A percentile compares a stretch with the other conserved stretches of the same genome.
Evolutionary conservation across 92 coral and sea anemone genomes (phyloP).

Genomic region (Palythoa caribaeorum): DNA sequence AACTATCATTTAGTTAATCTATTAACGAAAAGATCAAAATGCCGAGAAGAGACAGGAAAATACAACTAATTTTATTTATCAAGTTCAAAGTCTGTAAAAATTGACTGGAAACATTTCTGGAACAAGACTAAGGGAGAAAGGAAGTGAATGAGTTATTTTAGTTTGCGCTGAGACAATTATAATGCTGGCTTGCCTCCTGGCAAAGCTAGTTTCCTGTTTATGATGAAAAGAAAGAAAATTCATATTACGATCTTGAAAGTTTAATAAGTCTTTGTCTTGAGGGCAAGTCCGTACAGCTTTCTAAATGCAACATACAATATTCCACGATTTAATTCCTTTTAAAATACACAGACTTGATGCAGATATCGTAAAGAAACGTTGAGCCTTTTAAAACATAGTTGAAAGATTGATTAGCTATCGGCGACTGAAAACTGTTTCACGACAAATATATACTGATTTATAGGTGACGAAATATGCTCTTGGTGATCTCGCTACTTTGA

Average conservation of each 20-base stretch:
- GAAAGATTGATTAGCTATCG: background rate
- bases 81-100: background rate
- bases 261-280: background rate
- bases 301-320: no score
- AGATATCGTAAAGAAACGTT: background rate
- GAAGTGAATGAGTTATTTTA: background rate
- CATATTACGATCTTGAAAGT: background rate
- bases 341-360: background rate
- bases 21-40: background rate
- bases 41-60: background rate
- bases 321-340: no score
- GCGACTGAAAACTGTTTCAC: background rate
- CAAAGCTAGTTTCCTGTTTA: background rate
- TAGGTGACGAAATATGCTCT: background rate
- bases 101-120: background rate
- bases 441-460: background rate
- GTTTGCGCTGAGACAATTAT: background rate
- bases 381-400: no score
- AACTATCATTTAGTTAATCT: background rate
- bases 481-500: background rate
- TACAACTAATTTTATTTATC: no score
- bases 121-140: no score
- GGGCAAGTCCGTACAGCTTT: slow-evolving; percentile 13
- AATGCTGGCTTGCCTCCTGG: background rate
- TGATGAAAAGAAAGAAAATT: background rate